phyloP scores from a whole-genome alignment of 2,113 vertebrate genomes.

The Malurus melanocephalus region DNA sequence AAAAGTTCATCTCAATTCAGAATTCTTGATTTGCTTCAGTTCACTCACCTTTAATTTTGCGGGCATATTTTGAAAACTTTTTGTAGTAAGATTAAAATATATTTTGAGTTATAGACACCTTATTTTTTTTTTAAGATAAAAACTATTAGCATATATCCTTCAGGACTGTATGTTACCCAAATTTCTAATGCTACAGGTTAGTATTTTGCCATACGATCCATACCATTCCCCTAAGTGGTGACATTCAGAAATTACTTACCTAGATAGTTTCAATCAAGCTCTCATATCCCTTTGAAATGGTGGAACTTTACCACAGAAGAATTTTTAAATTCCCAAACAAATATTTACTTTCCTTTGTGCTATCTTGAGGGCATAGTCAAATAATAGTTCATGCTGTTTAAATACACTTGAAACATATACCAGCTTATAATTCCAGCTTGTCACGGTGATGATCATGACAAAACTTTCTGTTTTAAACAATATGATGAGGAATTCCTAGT shows the following conservation, averaged over 20 bases:
- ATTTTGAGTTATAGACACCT: not conserved
- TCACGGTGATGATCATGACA: slow-evolving; percentile 22
- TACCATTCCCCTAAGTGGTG: not conserved
- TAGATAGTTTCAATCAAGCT: not conserved
- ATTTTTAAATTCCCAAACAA: not conserved
- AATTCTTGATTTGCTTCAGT: slow-evolving; percentile 56
- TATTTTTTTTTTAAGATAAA: not conserved
- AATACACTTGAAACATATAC: slow-evolving; percentile 25
- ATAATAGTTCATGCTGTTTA: not conserved
- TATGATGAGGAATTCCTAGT: not conserved
- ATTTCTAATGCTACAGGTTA: not conserved
- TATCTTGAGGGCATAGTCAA: not conserved
- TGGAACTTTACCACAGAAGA: not conserved
- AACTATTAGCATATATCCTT: not conserved
- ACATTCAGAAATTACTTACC: not conserved
- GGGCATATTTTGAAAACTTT: slow-evolving; percentile 38
- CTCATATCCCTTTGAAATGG: not conserved
- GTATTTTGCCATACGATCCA: not conserved
- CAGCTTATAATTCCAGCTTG: slow-evolving; percentile 49
- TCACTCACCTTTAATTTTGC: slow-evolving; percentile 49
- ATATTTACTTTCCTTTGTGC: not conserved
- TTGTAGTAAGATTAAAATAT: not conserved
- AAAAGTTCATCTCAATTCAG: slow-evolving; percentile 79
- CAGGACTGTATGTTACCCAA: not conserved
- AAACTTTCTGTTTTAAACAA: not conserved